Evolutionary conservation across 2,888 invertebrate genomes (phyloP), one percentile per base, ranked within the genome.

Genomic region (Anoncus sp.): DNA sequence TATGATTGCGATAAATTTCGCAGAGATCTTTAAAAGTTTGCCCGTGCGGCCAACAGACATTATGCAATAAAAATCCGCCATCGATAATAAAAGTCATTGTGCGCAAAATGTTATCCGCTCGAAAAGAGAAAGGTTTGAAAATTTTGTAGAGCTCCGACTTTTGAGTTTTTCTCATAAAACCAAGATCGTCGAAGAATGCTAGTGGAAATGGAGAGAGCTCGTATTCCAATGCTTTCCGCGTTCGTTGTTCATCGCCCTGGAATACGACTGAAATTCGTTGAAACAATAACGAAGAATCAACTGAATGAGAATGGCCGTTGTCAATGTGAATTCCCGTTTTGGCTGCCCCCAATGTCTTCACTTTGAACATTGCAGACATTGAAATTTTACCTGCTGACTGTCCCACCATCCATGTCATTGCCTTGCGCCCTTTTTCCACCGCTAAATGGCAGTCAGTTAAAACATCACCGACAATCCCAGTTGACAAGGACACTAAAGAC

Each of bases 211-310:
- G 81, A 10, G 82, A 72, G 35, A 84, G 72, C 70, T 84, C 84
- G 51, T 79, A 84, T 16, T 60, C 47, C 4, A 82, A 76, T 6
- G 76, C 80, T 22, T 80, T 43, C 10, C 47, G 14, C n/a, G 47
- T 74, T 40, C 81, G 53, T 7, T 83, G 77, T 55, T 76, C 70
- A 72, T 86, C 78, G 16, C 62, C 77, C 16, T 73, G 53, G 31
- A 82, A 79, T 22, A 73, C 16, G 14, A 82, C 79, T 22, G 77
- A 81, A 22, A 86, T 82, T 60, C 82, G 60, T 59, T 85, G 80
- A 69, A 86, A 85, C 10, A 86, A 62, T 24, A 81, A 43, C 1
- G 75, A 53, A 31, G 83, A 78, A 67, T 86, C 80, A 16, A 85
- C 70, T n/a, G 53, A 60, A 62, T 79, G 49, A 49, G 47, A 31